phyloP scores from a whole-genome alignment of 2,113 vertebrate species.

The Takifugu flavidus region DNA sequence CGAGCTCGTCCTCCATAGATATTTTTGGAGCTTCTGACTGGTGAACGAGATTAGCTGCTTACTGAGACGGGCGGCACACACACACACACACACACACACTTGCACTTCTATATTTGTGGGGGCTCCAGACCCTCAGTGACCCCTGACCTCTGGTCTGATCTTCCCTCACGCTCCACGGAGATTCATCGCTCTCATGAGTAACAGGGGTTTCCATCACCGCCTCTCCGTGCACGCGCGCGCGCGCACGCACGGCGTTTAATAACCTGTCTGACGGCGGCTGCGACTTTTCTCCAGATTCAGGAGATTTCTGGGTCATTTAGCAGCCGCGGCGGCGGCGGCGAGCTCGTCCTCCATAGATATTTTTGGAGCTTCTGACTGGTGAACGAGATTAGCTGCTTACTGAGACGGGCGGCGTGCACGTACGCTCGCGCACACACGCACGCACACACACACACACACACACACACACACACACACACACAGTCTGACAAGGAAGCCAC shows the following conservation, averaged over 20 bases:
- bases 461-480: neutral
- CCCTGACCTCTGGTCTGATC: no score
- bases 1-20: constrained; percentile 18
- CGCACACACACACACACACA: constrained; percentile 11
- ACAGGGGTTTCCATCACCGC: constrained; percentile 17
- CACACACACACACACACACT: constrained; percentile 30
- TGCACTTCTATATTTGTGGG: constrained; percentile 14
- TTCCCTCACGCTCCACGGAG: no score
- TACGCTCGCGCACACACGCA: constrained; percentile 14
- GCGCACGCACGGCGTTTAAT: constrained; percentile 25
- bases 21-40: constrained; percentile 33
- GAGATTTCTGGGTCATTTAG: constrained; percentile 54
- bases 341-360: constrained; percentile 23
- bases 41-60: constrained; percentile 48
- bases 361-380: constrained; percentile 34
- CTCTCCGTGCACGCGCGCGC: neutral
- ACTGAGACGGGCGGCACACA: constrained; percentile 20
- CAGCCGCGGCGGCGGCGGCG: constrained; percentile 10
- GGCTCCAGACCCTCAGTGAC: neutral
- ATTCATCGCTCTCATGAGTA: neutral
- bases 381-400: constrained; percentile 48
- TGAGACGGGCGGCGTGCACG: constrained; percentile 14
- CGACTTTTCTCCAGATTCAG: constrained; percentile 44
- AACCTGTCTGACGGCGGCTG: constrained; percentile 37
- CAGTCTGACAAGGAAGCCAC: neutral